Percentiles rank a stretch among this genome's conserved stretches.
Evolutionary conservation across 2,888 invertebrate species (phyloP).

Genomic region (Malachius bipustulatus): DNA sequence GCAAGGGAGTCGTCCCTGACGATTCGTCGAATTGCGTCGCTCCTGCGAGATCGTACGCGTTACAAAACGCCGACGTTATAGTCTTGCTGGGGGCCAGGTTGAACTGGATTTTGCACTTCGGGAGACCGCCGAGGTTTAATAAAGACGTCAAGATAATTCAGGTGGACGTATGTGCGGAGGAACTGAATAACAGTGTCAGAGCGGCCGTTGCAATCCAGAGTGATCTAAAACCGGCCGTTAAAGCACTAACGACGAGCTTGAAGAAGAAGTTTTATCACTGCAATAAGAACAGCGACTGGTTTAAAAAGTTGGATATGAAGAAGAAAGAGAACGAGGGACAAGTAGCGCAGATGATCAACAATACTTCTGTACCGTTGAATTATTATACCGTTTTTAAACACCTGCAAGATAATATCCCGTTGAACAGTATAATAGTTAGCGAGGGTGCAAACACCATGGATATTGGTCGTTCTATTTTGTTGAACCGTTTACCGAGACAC

Average conservation of each 20-base stretch:
- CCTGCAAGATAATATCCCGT: constrained; percentile 62
- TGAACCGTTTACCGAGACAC: constrained; percentile 75
- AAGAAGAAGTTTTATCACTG: constrained; percentile 48
- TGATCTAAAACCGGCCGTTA: constrained; percentile 64
- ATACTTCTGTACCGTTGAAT: constrained; percentile 69
- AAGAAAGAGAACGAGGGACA: constrained; percentile 59
- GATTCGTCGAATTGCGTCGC: constrained; percentile 62
- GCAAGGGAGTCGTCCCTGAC: constrained; percentile 69
- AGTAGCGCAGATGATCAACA: constrained; percentile 56
- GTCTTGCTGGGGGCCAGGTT: constrained; percentile 69
- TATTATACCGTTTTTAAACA: constrained; percentile 88
- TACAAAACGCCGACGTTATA: constrained; percentile 81
- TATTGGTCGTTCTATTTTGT: constrained; percentile 79
- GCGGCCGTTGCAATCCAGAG: constrained; percentile 73
- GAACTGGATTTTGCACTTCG: constrained; percentile 98
- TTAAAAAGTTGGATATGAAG: constrained; percentile 58
- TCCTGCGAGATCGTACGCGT: constrained; percentile 73
- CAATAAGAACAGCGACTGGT: constrained; percentile 54
- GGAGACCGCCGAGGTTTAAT: constrained; percentile 72
- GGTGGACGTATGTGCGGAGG: constrained; percentile 82
- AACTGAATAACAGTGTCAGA: constrained; percentile 80
- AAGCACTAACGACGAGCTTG: constrained; percentile 49
- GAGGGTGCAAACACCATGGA: constrained; percentile 99
- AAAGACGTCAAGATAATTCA: constrained; percentile 80
- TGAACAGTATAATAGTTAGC: constrained; percentile 82